phyloP scores from a whole-genome alignment of 2,113 vertebrate genomes.

The rabbit (Oryctolagus cuniculus) region mOryCun1.1 NC_091436.1:2404001-2404500 shows the following conservation, averaged over 20 bases:
- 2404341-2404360: too few relatives aligned
- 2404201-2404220: too few relatives aligned
- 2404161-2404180: too few relatives aligned
- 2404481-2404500: neutral
- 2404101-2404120: too few relatives aligned
- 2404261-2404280: neutral
- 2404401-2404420: neutral
- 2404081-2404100: too few relatives aligned
- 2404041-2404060: accelerated
- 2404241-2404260: neutral
- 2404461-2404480: neutral
- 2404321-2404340: neutral
- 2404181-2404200: too few relatives aligned
- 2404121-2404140: too few relatives aligned
- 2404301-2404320: accelerated
- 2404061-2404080: neutral
- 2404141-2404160: too few relatives aligned
- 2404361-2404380: accelerated
- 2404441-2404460: neutral
- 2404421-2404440: accelerated
- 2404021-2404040: neutral
- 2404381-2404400: neutral
- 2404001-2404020: neutral
- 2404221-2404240: too few relatives aligned
- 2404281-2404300: accelerated